Percentiles rank a stretch among this genome's conserved stretches.
Evolutionary conservation across 2,113 vertebrate genomes (phyloP).

Genomic region (Tupaia chinensis): DNA sequence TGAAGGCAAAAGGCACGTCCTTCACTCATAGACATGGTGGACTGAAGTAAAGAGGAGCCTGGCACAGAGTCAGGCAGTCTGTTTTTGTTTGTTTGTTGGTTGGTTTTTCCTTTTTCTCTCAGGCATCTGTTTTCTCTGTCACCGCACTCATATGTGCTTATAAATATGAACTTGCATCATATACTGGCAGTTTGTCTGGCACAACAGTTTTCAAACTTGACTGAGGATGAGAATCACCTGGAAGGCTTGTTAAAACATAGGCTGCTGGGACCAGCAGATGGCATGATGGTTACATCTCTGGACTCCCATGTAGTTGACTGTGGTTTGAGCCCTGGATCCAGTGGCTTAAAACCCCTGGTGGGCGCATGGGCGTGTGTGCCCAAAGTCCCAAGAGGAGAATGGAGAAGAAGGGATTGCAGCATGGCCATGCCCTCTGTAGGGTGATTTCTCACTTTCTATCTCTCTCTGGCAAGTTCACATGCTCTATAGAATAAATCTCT

Average conservation of each 20-base stretch:
- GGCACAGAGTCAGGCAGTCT: background rate
- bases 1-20: background rate
- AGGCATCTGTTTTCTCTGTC: background rate
- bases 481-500: too few species aligned
- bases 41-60: background rate
- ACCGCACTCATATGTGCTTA: background rate
- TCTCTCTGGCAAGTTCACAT: too few species aligned
- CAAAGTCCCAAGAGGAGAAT: too few species aligned
- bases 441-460: too few species aligned
- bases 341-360: too few species aligned
- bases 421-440: too few species aligned
- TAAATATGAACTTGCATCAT: background rate
- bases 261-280: background rate
- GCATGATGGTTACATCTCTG: too few species aligned
- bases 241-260: background rate
- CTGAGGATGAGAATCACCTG: background rate
- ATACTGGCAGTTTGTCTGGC: background rate
- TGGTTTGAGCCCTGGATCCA: too few species aligned
- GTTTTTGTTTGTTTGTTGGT: background rate
- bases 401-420: too few species aligned
- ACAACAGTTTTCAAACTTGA: background rate
- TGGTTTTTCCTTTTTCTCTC: background rate
- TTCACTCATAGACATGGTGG: background rate
- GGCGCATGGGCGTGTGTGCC: too few species aligned
- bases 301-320: too few species aligned